Evolutionary conservation across 2,797 vertebrate genomes (phyloP).

Genomic region (Spea hammondii): DNA sequence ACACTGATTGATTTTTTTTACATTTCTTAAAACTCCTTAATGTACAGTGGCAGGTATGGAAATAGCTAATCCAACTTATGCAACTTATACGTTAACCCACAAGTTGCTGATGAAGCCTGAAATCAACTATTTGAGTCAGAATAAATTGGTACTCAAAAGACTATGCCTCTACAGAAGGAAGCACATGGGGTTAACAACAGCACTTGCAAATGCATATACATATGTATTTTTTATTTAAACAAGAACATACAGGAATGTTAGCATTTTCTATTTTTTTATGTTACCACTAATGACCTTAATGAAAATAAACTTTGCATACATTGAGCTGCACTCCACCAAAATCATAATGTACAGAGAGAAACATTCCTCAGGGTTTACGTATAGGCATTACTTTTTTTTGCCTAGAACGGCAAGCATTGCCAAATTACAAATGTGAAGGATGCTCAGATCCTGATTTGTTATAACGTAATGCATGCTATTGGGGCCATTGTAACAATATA

Average conservation of each 20-base stretch:
- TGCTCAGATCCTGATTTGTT: slow-evolving; percentile 50
- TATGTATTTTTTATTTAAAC: slow-evolving; percentile 63
- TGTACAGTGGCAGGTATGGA: slow-evolving; percentile 55
- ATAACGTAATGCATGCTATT: slow-evolving; percentile 56
- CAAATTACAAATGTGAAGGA: slow-evolving; percentile 44
- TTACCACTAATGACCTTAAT: slow-evolving; percentile 75
- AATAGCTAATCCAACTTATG: slow-evolving; percentile 61
- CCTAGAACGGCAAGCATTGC: slow-evolving; percentile 57
- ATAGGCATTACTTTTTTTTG: slow-evolving; percentile 56
- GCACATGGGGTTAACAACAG: slow-evolving; percentile 62
- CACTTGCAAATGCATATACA: slow-evolving; percentile 61
- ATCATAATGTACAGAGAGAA: slow-evolving; percentile 60
- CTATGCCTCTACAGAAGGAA: slow-evolving; percentile 41
- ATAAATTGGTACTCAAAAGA: not conserved
- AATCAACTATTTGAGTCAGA: not conserved
- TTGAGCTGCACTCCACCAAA: slow-evolving; percentile 71
- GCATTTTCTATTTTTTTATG: slow-evolving; percentile 69
- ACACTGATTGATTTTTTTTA: slow-evolving; percentile 5
- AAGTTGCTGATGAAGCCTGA: slow-evolving; percentile 33
- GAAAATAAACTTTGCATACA: slow-evolving; percentile 61
- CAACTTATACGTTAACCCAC: slow-evolving; percentile 42
- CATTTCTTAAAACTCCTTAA: slow-evolving; percentile 40
- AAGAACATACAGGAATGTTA: slow-evolving; percentile 63
- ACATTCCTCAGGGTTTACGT: slow-evolving; percentile 72
- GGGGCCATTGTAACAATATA: slow-evolving; percentile 49